Evolutionary conservation across 2,113 vertebrate genomes (phyloP).

Genomic region (Tychaedon coryphoeus): DNA sequence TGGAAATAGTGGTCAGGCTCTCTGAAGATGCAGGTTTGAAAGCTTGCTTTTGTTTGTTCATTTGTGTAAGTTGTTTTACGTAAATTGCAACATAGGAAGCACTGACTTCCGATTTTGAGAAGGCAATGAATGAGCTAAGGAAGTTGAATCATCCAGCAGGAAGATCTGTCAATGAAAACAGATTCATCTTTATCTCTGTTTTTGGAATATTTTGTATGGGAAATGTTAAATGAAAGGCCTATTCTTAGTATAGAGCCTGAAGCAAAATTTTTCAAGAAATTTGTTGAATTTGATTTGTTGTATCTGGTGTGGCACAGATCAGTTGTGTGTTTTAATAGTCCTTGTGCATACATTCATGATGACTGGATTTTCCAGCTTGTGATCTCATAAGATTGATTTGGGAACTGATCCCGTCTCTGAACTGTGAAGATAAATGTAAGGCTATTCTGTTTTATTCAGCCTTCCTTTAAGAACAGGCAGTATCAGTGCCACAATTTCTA

Average conservation of each 20-base stretch:
- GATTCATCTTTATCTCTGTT: background rate
- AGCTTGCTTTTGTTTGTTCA: background rate
- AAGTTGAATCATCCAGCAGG: background rate
- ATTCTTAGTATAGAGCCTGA: background rate
- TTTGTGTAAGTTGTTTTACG: background rate
- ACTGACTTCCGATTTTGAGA: background rate
- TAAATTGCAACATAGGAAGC: background rate
- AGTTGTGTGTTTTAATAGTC: background rate
- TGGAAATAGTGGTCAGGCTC: slow-evolving; percentile 85
- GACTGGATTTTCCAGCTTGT: background rate
- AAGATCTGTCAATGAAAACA: background rate
- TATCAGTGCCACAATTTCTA: background rate
- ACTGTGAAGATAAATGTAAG: background rate
- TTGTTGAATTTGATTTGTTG: background rate
- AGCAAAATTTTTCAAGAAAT: background rate
- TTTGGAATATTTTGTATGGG: background rate
- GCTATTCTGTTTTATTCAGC: background rate
- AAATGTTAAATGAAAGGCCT: background rate
- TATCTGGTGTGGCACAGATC: background rate
- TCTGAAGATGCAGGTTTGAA: slow-evolving; percentile 89
- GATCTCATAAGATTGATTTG: background rate
- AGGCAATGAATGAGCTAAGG: background rate
- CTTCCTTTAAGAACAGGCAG: background rate
- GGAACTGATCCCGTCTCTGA: background rate
- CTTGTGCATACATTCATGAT: background rate